phyloP scores from a whole-genome alignment of 2,888 invertebrate genomes.

The Epirrhoe tristata region DNA sequence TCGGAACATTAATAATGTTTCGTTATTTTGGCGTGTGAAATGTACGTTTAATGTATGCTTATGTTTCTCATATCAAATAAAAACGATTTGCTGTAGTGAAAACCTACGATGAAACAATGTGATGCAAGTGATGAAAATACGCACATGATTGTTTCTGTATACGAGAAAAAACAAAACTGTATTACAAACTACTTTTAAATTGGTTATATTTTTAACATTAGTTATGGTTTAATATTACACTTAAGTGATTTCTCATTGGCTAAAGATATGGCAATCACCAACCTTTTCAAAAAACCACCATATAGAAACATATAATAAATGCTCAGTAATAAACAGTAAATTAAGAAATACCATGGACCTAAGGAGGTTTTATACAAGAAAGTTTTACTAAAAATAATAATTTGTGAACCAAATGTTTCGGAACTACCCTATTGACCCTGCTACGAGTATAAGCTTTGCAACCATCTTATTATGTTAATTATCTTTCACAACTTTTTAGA shows the following conservation, averaged over 20 bases:
- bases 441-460: not conserved
- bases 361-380: not conserved
- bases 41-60: slow-evolving; percentile 32
- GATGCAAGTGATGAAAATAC: not conserved
- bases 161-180: not conserved
- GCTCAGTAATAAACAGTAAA: no score
- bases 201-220: no score
- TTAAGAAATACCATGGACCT: no score
- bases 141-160: not conserved
- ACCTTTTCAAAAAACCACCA: no score
- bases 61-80: slow-evolving; percentile 37
- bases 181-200: no score
- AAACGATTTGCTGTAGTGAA: slow-evolving; percentile 23
- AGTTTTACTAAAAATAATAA: not conserved
- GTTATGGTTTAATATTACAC: no score
- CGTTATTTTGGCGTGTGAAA: slow-evolving; percentile 25
- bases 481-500: not conserved
- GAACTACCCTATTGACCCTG: not conserved
- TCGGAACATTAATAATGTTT: slow-evolving; percentile 13
- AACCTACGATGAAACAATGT: not conserved
- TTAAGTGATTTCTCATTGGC: no score
- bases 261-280: no score
- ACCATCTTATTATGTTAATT: not conserved
- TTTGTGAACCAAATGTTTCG: not conserved
- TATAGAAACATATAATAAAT: no score